phyloP scores from a whole-genome alignment of 2,888 invertebrate species.

The Trachelus troglodyta region DNA sequence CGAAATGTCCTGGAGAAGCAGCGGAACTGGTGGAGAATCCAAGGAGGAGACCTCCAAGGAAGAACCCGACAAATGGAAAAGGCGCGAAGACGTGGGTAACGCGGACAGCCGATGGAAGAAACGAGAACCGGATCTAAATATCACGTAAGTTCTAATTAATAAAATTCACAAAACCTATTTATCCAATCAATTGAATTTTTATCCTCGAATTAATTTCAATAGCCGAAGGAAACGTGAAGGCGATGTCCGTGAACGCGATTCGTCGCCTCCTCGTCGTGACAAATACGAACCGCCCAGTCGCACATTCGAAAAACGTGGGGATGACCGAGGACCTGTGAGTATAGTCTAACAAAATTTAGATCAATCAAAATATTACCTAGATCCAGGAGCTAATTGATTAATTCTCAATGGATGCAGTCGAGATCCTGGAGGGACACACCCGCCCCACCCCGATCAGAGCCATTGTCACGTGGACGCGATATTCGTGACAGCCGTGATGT shows the following conservation, averaged over 20 bases:
- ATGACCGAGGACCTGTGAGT: background rate
- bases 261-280: background rate
- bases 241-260: background rate
- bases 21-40: background rate
- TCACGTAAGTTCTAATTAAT: background rate
- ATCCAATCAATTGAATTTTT: background rate
- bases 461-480: background rate
- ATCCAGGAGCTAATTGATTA: background rate
- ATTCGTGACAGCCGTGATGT: slow-evolving; percentile 21
- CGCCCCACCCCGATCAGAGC: background rate
- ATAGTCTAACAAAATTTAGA: background rate
- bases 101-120: slow-evolving; percentile 19
- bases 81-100: slow-evolving; percentile 6
- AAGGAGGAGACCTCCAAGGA: slow-evolving; percentile 24
- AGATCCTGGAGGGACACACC: slow-evolving; percentile 1
- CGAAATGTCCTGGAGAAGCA: background rate
- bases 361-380: background rate
- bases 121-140: slow-evolving; percentile 4
- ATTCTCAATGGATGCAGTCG: background rate
- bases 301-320: background rate
- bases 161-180: background rate
- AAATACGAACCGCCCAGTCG: background rate
- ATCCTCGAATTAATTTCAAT: background rate
- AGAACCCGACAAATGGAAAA: slow-evolving; percentile 21
- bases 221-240: background rate